Evolutionary conservation across 2,113 vertebrate species (phyloP).

Genomic region (Nycticorax nycticorax): DNA sequence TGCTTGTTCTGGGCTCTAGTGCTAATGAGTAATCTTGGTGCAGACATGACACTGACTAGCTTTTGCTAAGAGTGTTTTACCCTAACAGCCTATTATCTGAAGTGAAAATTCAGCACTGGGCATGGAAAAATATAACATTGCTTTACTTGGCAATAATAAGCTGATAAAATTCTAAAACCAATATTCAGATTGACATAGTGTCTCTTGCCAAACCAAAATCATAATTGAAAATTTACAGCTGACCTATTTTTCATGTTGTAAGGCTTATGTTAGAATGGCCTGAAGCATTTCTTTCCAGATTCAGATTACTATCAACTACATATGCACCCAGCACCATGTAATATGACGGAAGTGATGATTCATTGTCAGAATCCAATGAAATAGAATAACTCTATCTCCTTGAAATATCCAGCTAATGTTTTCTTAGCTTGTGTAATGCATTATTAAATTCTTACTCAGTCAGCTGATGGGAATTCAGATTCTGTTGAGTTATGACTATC

Average conservation of each 20-base stretch:
- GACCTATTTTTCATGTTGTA: conserved; percentile 1
- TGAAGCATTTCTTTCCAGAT: conserved; percentile 13
- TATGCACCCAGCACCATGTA: not conserved
- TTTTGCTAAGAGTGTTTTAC: not conserved
- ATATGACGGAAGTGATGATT: conserved; percentile 40
- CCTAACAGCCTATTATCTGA: not conserved
- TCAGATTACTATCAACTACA: conserved; percentile 10
- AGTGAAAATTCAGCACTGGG: not conserved
- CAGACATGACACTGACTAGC: not conserved
- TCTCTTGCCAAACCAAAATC: not conserved
- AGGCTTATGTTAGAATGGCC: not conserved
- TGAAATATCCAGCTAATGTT: conserved; percentile 12
- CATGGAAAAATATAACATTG: not conserved
- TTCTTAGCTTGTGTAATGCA: conserved; percentile 5
- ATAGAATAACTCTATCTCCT: conserved; percentile 23
- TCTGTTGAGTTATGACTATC: not conserved
- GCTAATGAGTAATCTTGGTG: not conserved
- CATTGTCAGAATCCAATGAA: conserved; percentile 55
- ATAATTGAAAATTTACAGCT: not conserved
- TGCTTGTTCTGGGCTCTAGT: not conserved
- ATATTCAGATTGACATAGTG: not conserved
- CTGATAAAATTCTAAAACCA: not conserved
- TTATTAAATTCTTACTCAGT: conserved; percentile 32
- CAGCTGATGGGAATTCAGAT: conserved; percentile 20
- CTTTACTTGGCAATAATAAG: not conserved